These are phyloP conservation scores for Meandrina meandrites DNA, from an alignment of 92 coral and sea anemone species.

Conservation along the genomic window DNA sequence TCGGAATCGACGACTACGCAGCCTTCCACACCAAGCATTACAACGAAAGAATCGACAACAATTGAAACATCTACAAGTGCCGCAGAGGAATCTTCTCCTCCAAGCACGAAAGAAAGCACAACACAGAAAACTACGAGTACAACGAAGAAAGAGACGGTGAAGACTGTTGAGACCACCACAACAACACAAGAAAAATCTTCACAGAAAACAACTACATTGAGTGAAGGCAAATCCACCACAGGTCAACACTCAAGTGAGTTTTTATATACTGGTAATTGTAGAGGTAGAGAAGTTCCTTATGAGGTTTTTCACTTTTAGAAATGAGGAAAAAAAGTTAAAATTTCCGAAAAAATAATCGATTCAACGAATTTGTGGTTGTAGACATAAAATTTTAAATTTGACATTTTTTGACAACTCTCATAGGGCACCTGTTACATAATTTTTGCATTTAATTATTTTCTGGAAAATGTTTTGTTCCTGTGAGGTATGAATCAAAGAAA, in stretches of 20 bases:
- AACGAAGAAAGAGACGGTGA: conserved; percentile 22
- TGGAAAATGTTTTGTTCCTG: too few species aligned
- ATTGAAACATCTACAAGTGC: background rate
- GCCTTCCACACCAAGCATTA: conserved; percentile 5
- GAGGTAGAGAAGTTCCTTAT: background rate
- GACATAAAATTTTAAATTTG: background rate
- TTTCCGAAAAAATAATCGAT: background rate
- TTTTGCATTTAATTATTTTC: background rate
- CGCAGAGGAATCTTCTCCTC: background rate
- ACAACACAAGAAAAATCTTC: conserved; percentile 17
- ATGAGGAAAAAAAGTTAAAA: background rate
- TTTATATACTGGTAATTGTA: background rate
- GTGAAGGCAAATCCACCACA: background rate
- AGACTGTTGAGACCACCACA: conserved; percentile 38
- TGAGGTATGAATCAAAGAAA: too few species aligned
- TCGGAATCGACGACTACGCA: conserved; percentile 20
- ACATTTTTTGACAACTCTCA: background rate
- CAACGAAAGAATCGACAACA: conserved; percentile 47
- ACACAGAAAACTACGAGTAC: conserved; percentile 24
- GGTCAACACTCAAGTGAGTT: conserved; percentile 27
- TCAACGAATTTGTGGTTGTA: background rate
- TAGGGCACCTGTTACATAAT: background rate
- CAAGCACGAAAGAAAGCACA: conserved; percentile 18
- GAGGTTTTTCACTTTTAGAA: background rate
- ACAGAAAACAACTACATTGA: background rate